Base-by-base conservation (phyloP, 2,888 invertebrate genomes). In the Nemapogon koenigi region DNA sequence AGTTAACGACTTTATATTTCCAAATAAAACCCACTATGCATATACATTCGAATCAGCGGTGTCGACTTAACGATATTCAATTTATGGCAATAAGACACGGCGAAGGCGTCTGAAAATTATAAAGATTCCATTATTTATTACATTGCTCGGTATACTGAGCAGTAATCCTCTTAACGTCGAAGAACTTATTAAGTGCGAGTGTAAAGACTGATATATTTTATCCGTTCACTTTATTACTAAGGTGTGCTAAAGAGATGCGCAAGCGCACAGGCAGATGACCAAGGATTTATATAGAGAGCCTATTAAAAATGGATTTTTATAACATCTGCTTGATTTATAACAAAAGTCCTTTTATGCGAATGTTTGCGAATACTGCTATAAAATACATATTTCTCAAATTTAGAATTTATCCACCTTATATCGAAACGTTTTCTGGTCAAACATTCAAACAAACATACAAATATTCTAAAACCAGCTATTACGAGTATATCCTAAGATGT, bases 101-200 rank as follows among this genome's bases (percentile, higher is more conserved):
- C 19, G 31, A 25, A 31, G 55, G 55, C 55, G 56, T 61, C 60
- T 68, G 64, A 72, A 75, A 75, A 75, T 71, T 73, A 68, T 75
- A 76, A 76, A 76, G 73, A 76, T 72, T 73, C 71, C 66, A 64
- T 53, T 67, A 78, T 78, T 78, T 76, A 78, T 73, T 56, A 59
- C 64, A 53, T 50, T 47, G 47, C 49, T 45, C 45, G 47, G 51
- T 50, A 44, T 47, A 45, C 50, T 48, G 52, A 35, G 33, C 43
- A 42, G 54, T 78, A 76, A 78, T 68, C 76, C 65, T 63, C 70
- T 78, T 78, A 76, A 47, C 57, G 64, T 65, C 69, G 53, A 57
- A 67, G 64, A 63, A 66, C 70, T 73, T 76, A 75, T 70, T 72
- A 71, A 71, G 63, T 67, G 69, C 65, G 66, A 66, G 68, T 59